Percentiles rank a stretch among this genome's conserved stretches.
Conservation (phyloP, 2,888 invertebrate species). For the Macrosoma leucophasiata region DNA sequence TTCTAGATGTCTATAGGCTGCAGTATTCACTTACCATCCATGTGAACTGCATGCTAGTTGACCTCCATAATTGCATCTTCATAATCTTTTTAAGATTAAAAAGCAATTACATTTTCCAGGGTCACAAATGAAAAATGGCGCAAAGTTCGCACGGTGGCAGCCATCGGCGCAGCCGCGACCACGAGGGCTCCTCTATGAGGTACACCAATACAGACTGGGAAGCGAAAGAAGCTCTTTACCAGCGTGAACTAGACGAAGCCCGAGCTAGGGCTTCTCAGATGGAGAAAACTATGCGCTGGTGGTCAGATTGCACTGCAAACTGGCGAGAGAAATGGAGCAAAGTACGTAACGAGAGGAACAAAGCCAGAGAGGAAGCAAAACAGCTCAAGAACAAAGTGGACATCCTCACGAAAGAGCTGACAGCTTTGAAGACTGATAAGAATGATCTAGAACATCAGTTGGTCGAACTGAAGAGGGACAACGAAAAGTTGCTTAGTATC, state of each 20-base stretch:
- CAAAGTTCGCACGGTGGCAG: slow-evolving; percentile 83
- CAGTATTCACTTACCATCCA: no score
- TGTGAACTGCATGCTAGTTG: no score
- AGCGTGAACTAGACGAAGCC: slow-evolving; percentile 94
- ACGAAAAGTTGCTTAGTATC: slow-evolving; percentile 82
- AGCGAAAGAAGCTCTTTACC: slow-evolving; percentile 81
- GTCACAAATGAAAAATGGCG: slow-evolving; percentile 54
- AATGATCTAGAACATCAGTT: slow-evolving; percentile 86
- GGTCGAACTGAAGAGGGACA: slow-evolving; percentile 84
- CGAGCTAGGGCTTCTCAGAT: slow-evolving; percentile 96
- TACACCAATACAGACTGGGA: slow-evolving; percentile 86
- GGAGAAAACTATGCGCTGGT: slow-evolving; percentile 99
- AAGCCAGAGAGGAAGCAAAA: slow-evolving; percentile 92
- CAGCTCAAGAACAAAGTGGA: slow-evolving; percentile 88
- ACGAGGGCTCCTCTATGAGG: slow-evolving; percentile 77
- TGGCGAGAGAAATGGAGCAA: slow-evolving; percentile 98
- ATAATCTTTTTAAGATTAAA: no score
- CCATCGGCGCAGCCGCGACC: slow-evolving; percentile 77
- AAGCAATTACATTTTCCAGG: slow-evolving; percentile 30
- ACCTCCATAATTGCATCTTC: no score
- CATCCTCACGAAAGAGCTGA: slow-evolving; percentile 83
- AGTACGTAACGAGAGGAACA: slow-evolving; percentile 92
- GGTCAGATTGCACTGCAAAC: slow-evolving; percentile 99
- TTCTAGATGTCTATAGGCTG: no score
- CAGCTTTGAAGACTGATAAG: slow-evolving; percentile 84